Evolutionary conservation across 2,888 invertebrate genomes (phyloP).

Genomic region (Pheosia tremula): DNA sequence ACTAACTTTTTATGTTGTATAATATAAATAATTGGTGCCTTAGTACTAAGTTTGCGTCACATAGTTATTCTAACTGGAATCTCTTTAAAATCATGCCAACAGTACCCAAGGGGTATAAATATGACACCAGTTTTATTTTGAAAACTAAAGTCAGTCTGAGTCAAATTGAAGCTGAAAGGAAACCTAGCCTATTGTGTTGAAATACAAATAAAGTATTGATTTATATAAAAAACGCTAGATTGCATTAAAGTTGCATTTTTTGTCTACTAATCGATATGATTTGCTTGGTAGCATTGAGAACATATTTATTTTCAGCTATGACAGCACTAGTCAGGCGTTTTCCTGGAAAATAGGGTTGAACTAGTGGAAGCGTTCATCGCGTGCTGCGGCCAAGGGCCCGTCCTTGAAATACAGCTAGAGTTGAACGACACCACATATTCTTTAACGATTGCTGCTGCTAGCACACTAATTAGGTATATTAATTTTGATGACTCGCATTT

Average conservation of each 20-base stretch:
- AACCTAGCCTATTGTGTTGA: not conserved
- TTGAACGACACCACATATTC: slow-evolving; percentile 39
- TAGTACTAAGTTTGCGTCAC: not conserved
- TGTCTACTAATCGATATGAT: slow-evolving; percentile 16
- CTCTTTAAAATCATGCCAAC: no score
- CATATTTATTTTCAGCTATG: slow-evolving; percentile 39
- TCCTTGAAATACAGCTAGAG: slow-evolving; percentile 50
- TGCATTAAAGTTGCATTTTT: slow-evolving; percentile 21
- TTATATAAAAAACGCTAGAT: slow-evolving; percentile 10
- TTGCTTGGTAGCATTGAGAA: slow-evolving; percentile 24
- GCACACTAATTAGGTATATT: slow-evolving; percentile 15
- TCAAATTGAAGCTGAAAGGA: no score
- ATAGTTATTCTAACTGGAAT: not conserved
- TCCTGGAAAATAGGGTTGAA: slow-evolving; percentile 45
- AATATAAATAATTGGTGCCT: not conserved
- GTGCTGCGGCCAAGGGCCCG: slow-evolving; percentile 41
- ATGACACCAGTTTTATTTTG: no score
- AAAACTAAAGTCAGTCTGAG: no score
- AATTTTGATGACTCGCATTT: not conserved
- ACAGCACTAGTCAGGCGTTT: slow-evolving; percentile 29
- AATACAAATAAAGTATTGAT: not conserved
- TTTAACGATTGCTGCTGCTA: slow-evolving; percentile 23
- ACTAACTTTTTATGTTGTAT: no score
- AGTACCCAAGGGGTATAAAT: no score
- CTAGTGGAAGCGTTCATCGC: slow-evolving; percentile 42